Evolutionary conservation across 2,113 vertebrate genomes (phyloP).

Genomic region (Sclerurus mexicanus): DNA sequence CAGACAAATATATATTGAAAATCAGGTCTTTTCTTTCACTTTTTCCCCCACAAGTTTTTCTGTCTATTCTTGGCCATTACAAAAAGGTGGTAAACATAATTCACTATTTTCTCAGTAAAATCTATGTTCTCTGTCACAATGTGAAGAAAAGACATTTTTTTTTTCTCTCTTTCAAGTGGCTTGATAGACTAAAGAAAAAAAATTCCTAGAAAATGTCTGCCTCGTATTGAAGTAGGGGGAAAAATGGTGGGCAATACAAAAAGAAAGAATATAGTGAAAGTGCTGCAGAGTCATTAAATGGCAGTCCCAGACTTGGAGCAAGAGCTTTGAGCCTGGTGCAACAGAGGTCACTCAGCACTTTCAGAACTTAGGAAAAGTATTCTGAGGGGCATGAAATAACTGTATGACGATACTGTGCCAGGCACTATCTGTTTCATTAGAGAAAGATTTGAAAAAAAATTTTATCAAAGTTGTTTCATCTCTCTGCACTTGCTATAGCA

Average conservation of each 20-base stretch:
- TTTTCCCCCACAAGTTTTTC: background rate
- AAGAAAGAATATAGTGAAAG: background rate
- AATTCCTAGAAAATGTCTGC: conserved; percentile 2
- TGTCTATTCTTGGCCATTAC: background rate
- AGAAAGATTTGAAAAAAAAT: conserved; percentile 2
- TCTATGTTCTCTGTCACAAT: background rate
- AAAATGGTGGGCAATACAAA: background rate
- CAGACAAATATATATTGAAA: background rate
- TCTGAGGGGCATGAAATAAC: background rate
- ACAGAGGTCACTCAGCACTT: background rate
- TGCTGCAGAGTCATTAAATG: background rate
- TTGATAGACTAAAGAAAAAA: background rate
- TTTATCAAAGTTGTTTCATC: background rate
- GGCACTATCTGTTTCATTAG: background rate
- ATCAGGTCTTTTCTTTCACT: background rate
- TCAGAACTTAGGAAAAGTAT: background rate
- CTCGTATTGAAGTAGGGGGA: background rate
- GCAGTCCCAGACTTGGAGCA: background rate
- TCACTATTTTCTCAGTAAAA: background rate
- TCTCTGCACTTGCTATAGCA: background rate
- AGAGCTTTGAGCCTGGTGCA: background rate
- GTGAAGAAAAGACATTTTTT: background rate
- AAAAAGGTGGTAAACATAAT: background rate
- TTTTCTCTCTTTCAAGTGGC: background rate
- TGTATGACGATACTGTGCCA: background rate